Conservation (phyloP, 2,888 invertebrate genomes). For the Megastigmus dorsalis region DNA sequence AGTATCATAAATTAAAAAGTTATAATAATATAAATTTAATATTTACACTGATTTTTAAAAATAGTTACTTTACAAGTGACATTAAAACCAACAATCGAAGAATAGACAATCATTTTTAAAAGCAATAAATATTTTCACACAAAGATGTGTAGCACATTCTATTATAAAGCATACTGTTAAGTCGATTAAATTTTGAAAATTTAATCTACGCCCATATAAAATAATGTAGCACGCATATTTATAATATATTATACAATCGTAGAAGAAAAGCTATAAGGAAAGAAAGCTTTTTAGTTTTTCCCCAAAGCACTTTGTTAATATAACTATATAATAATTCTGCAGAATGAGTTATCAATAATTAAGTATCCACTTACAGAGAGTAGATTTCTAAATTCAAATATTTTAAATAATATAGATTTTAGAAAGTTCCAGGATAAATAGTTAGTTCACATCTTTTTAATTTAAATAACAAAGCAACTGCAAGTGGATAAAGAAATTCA, state of each 20-base stretch:
- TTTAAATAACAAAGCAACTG: background rate
- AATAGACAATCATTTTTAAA: too few relatives aligned
- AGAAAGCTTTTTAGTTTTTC: background rate
- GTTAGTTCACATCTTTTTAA: background rate
- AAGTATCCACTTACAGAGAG: background rate
- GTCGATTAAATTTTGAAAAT: conserved; percentile 8
- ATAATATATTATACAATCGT: background rate
- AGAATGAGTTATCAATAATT: background rate
- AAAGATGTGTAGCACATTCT: too few relatives aligned
- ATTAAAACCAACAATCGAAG: too few relatives aligned
- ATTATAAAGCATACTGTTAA: too few relatives aligned
- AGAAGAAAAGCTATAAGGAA: background rate
- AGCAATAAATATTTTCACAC: too few relatives aligned
- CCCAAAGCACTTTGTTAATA: conserved; percentile 27
- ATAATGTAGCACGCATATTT: background rate
- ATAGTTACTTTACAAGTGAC: too few relatives aligned
- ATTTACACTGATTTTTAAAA: too few relatives aligned
- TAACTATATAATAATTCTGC: background rate
- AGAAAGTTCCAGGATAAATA: too few relatives aligned
- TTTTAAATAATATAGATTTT: background rate
- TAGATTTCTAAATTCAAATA: background rate
- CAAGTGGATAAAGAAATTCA: too few relatives aligned
- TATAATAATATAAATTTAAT: too few relatives aligned
- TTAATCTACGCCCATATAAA: conserved; percentile 12
- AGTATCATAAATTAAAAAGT: too few relatives aligned